A percentile compares a stretch with the other conserved stretches of the same genome.
phyloP scores from a whole-genome alignment of 2,113 vertebrate genomes.

The Heterocephalus glaber region DNA sequence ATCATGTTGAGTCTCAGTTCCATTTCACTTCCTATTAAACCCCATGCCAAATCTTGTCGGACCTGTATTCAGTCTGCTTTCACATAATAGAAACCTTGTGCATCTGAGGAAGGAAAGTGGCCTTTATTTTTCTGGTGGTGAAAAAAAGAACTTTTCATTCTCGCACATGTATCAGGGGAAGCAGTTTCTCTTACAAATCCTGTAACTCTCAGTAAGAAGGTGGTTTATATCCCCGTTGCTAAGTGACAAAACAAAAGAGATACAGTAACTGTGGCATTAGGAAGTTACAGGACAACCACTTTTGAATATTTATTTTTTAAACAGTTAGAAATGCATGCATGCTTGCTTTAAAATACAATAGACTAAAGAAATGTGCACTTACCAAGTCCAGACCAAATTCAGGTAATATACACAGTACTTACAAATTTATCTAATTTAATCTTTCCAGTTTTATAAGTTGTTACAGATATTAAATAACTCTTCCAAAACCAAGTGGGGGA shows the following conservation, averaged over 20 bases:
- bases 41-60: conserved; percentile 37
- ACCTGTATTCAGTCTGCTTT: conserved; percentile 53
- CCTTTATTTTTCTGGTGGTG: conserved; percentile 51
- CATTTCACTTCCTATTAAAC: conserved; percentile 65
- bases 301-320: conserved; percentile 48
- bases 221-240: neutral
- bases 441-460: neutral
- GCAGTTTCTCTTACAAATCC: neutral
- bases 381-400: neutral
- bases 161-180: neutral
- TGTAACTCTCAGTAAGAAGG: neutral
- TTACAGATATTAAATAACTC: conserved; percentile 1
- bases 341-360: neutral
- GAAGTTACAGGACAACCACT: neutral
- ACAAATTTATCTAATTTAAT: conserved; percentile 47
- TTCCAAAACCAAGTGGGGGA: neutral
- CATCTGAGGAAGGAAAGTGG: conserved; percentile 24
- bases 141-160: conserved; percentile 45
- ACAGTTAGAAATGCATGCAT: neutral
- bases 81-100: conserved; percentile 49
- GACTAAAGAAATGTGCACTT: neutral
- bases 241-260: conserved; percentile 62
- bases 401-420: neutral
- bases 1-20: conserved; percentile 39
- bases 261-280: neutral